Conservation (phyloP, 2,888 invertebrate genomes). For the Drosophila conformis region DNA sequence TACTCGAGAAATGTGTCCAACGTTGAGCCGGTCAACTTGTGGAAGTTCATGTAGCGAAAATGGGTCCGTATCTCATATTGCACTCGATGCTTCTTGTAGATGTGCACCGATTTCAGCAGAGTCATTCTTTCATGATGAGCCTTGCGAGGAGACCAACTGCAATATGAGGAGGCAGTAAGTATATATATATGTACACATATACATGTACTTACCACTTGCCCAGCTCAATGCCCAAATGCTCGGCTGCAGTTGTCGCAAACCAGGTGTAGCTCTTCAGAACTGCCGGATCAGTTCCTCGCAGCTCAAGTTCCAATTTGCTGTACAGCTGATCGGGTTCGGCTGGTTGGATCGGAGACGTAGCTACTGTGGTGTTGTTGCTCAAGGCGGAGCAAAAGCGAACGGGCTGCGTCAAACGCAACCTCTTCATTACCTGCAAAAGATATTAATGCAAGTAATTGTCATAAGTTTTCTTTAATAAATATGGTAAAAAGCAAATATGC, state of each 20-base stretch:
- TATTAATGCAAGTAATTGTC: no score
- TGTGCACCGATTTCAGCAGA: conserved; percentile 94
- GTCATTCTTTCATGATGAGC: conserved; percentile 91
- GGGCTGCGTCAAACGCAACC: conserved; percentile 46
- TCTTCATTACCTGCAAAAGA: conserved; percentile 38
- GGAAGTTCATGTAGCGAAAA: conserved; percentile 92
- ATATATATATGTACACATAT: background rate
- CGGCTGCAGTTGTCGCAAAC: conserved; percentile 93
- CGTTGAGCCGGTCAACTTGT: conserved; percentile 96
- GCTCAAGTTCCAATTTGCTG: conserved; percentile 93
- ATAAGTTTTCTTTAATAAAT: conserved; percentile 32
- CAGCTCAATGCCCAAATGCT: conserved; percentile 91
- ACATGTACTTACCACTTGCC: conserved; percentile 87
- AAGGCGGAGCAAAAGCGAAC: conserved; percentile 48
- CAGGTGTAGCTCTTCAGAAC: conserved; percentile 95
- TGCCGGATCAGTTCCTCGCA: conserved; percentile 94
- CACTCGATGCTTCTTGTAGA: conserved; percentile 96
- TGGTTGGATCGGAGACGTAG: background rate
- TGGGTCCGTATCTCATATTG: conserved; percentile 98
- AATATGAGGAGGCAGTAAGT: conserved; percentile 69
- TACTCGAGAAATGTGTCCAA: conserved; percentile 98
- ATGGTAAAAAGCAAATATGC: background rate
- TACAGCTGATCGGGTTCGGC: conserved; percentile 89
- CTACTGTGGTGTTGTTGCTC: conserved; percentile 13
- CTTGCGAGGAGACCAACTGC: conserved; percentile 90